Percentiles rank a stretch among this genome's conserved stretches.
Evolutionary conservation across 2,888 invertebrate species (phyloP).

Genomic region (Cremastinae sp.): DNA sequence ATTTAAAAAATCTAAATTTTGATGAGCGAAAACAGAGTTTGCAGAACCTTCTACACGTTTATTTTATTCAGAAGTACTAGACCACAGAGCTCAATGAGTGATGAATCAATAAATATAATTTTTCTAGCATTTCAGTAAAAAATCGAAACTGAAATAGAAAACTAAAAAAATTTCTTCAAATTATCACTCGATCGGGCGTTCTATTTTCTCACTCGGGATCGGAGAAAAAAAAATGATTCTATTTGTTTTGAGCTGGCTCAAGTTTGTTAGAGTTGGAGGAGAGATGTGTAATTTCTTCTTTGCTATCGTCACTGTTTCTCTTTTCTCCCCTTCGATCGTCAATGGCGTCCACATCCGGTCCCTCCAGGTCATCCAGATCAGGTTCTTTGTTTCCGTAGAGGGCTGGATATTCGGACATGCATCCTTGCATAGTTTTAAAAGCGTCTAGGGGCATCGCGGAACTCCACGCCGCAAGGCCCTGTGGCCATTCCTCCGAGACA

Average conservation of each 20-base stretch:
- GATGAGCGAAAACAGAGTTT: slow-evolving; percentile 4
- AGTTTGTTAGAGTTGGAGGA: slow-evolving; percentile 26
- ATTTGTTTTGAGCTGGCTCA: slow-evolving; percentile 48
- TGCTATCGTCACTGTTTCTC: slow-evolving; percentile 14
- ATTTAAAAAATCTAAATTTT: not conserved
- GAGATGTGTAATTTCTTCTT: slow-evolving; percentile 36
- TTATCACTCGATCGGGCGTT: not conserved
- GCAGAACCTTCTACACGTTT: not conserved
- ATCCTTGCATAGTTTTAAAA: slow-evolving; percentile 94
- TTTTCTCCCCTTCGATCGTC: slow-evolving; percentile 45
- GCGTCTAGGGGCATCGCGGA: slow-evolving; percentile 95
- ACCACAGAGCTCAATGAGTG: not conserved
- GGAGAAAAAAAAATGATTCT: slow-evolving; percentile 11
- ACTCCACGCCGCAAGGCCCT: slow-evolving; percentile 96
- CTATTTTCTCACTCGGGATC: not conserved
- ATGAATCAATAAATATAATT: not conserved
- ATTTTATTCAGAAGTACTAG: no score
- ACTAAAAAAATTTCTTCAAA: not conserved
- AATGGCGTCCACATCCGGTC: slow-evolving; percentile 64
- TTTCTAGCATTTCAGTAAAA: not conserved
- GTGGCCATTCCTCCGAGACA: slow-evolving; percentile 99
- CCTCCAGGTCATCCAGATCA: slow-evolving; percentile 84
- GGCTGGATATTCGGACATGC: slow-evolving; percentile 93
- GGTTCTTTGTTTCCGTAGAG: slow-evolving; percentile 88
- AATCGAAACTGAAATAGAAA: not conserved